Conservation (phyloP, 1,140 invertebrate species). For the Anastatus disparis region DNA sequence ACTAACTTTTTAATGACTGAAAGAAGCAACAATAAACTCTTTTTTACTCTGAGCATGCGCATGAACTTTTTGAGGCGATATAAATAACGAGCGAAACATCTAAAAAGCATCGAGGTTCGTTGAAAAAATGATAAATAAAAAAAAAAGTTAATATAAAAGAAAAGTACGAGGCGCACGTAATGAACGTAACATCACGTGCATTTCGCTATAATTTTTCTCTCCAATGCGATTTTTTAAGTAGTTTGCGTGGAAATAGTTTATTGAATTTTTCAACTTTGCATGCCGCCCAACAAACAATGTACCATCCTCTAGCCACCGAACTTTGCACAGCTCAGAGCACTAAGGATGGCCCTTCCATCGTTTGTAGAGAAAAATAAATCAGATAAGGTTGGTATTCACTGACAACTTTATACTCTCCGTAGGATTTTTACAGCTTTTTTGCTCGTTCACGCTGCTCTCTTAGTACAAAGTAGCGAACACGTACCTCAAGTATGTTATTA, state of each 20-base stretch:
- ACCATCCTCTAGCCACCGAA: conserved; percentile 75
- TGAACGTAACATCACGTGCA: background rate
- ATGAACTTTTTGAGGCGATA: conserved; percentile 29
- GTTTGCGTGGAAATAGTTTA: conserved; percentile 30
- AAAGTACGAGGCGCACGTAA: conserved; percentile 1
- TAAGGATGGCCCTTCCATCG: conserved; percentile 84
- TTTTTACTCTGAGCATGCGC: conserved; percentile 32
- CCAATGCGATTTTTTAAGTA: conserved; percentile 9
- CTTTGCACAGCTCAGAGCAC: conserved; percentile 78
- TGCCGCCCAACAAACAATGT: conserved; percentile 60
- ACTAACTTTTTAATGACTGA: background rate
- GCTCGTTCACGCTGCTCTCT: conserved; percentile 14
- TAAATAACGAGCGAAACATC: background rate
- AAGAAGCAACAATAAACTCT: conserved; percentile 6
- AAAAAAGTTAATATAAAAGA: conserved; percentile 4
- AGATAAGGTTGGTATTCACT: conserved; percentile 77
- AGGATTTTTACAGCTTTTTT: conserved; percentile 19
- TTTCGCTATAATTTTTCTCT: conserved; percentile 32
- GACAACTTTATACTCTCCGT: conserved; percentile 9
- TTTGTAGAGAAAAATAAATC: conserved; percentile 86
- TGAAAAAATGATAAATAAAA: background rate
- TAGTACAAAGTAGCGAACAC: conserved; percentile 23
- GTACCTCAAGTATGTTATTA: conserved; percentile 39
- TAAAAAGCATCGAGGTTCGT: background rate
- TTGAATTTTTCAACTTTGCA: conserved; percentile 64